Evolutionary conservation across 2,113 vertebrate species (phyloP), one percentile per base, ranked within the genome.

Genomic region (Numida meleagris): DNA sequence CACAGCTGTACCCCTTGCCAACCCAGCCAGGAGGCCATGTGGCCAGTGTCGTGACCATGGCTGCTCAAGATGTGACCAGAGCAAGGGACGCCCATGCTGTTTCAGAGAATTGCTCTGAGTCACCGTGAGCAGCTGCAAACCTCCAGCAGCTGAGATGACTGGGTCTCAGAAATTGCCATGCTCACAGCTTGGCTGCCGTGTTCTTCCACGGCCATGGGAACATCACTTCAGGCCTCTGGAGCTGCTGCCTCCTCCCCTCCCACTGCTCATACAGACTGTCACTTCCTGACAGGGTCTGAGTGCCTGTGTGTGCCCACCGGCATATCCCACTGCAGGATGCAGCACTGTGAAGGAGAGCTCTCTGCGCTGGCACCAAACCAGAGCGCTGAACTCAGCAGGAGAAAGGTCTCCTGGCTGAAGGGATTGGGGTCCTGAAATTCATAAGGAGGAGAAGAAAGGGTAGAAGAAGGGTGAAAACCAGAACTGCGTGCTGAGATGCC

Each of bases 381-480:
- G 18, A 70, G 66, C 50, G n/a, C 45, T 53, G 63, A 77, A 71
- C 50, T 66, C 88, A 55, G 80, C 2, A 80, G 42, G 42, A 93
- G 0, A 8, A 88, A 2, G 2, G 38, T 67, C n/a, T 57, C 42
- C 19, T 0, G 4, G 68, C 38, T 4, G 5, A 42, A 68, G 4
- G 1, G 8, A 45, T 50, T n/a, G 29, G 75, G 40, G 70, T 67
- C 78, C 74, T 82, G 53, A 36, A 53, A 50, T 55, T 73, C 70
- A 24, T 59, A 75, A 62, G 71, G 65, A 80, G 80, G 83, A 84
- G 42, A 79, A 92, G 40, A 76, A 92, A 61, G 45, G 55, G 53
- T 24, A 72, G 46, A 77, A 71, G 59, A 78, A 84, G 14, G 14
- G 48, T 82, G 33, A 84, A 90, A 84, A 51, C 1, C 25, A 90